Conservation (phyloP, 2,888 invertebrate genomes). For the Lissonota sp. region DNA sequence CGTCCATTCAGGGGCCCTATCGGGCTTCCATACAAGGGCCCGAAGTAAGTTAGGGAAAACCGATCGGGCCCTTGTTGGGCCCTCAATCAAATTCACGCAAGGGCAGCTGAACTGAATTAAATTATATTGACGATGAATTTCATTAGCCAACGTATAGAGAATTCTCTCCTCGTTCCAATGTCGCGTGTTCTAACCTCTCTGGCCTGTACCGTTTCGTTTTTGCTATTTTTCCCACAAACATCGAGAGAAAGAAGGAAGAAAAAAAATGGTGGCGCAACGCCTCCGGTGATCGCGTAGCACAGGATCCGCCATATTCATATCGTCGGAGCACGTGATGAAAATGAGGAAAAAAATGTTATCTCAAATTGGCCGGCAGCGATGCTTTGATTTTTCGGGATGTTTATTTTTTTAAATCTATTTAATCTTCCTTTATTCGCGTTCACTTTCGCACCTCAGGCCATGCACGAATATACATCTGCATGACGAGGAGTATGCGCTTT, state of each 20-base stretch:
- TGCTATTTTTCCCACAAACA: background rate
- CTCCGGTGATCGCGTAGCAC: background rate
- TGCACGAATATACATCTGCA: too few species aligned
- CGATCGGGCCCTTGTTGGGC: too few species aligned
- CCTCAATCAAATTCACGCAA: too few species aligned
- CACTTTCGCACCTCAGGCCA: too few species aligned
- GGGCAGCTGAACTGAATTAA: too few species aligned
- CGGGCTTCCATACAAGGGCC: too few species aligned
- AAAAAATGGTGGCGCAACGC: background rate
- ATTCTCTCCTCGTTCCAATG: too few species aligned
- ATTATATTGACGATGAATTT: too few species aligned
- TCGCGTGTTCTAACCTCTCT: background rate
- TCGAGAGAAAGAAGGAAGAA: background rate
- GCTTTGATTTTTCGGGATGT: conserved; percentile 21
- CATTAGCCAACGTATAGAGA: too few species aligned
- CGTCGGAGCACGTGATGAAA: conserved; percentile 24
- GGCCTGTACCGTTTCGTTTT: background rate
- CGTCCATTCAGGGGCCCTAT: too few species aligned
- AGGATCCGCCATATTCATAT: conserved; percentile 1
- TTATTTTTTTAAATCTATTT: background rate
- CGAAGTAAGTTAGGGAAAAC: too few species aligned
- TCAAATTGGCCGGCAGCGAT: conserved; percentile 17
- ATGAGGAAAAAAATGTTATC: background rate
- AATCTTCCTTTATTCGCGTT: background rate
- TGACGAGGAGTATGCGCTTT: too few species aligned